Conservation (phyloP, 2,888 invertebrate species). For the Thyatira batis region DNA sequence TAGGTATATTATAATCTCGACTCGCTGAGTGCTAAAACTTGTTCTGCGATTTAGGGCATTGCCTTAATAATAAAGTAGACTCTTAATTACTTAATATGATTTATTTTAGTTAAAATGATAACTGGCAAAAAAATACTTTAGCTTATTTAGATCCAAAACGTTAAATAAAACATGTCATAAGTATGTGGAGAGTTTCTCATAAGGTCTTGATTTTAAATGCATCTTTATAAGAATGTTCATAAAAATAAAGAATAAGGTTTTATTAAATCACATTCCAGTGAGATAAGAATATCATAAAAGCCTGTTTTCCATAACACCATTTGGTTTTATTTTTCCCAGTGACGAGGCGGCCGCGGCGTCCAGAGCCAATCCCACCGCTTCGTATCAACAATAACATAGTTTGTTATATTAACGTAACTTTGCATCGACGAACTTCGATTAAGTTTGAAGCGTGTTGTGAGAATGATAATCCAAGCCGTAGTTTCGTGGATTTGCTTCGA, state of each 20-base stretch:
- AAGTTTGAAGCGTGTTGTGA: slow-evolving; percentile 20
- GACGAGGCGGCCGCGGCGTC: neutral
- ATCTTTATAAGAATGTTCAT: neutral
- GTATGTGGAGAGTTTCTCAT: too few relatives aligned
- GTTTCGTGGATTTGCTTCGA: neutral
- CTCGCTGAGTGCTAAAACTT: neutral
- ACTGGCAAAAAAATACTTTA: too few relatives aligned
- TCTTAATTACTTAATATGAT: neutral
- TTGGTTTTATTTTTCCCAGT: neutral
- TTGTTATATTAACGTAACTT: slow-evolving; percentile 7
- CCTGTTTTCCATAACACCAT: neutral
- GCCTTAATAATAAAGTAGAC: neutral
- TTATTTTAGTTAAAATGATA: neutral
- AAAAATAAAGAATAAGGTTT: neutral
- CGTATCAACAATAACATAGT: slow-evolving; percentile 6
- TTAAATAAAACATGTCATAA: too few relatives aligned
- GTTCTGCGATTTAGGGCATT: neutral
- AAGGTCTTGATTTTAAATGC: too few relatives aligned
- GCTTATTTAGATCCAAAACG: too few relatives aligned
- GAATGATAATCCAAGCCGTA: slow-evolving; percentile 16
- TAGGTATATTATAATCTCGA: neutral
- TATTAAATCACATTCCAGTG: neutral
- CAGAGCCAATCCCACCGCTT: slow-evolving; percentile 8
- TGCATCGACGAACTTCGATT: slow-evolving; percentile 8
- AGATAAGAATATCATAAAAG: neutral